Percentiles rank a stretch among this genome's conserved stretches.
These are phyloP conservation scores for Orthosia incerta DNA, from an alignment of 2,888 invertebrate species.

Conservation along the genomic window DNA sequence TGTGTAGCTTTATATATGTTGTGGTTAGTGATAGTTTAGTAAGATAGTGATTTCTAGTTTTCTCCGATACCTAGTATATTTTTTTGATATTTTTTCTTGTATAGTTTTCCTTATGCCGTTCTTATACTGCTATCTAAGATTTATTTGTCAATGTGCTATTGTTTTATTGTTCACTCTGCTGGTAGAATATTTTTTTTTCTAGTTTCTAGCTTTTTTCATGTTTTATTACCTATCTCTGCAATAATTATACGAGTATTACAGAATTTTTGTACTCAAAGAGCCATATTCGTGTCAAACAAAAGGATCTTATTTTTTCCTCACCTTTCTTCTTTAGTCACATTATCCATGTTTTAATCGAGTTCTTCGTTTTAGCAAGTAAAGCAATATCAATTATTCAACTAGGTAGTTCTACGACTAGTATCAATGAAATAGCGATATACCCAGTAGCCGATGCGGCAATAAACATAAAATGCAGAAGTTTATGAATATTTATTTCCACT, in stretches of 20 bases:
- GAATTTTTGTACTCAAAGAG: not conserved
- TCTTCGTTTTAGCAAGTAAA: too few relatives aligned
- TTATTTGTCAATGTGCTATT: not conserved
- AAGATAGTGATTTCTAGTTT: slow-evolving; percentile 17
- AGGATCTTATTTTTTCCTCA: not conserved
- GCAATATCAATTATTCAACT: not conserved
- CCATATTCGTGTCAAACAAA: not conserved
- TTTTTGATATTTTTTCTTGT: not conserved
- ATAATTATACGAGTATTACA: not conserved
- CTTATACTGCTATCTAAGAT: not conserved
- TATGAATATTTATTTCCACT: slow-evolving; percentile 50
- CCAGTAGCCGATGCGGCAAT: slow-evolving; percentile 11
- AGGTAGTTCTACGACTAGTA: not conserved
- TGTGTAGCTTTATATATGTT: not conserved
- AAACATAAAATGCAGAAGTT: slow-evolving; percentile 33
- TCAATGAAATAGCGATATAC: slow-evolving; percentile 20
- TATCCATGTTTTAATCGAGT: too few relatives aligned
- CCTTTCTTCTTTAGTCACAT: not conserved
- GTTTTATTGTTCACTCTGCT: not conserved
- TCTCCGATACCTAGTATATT: not conserved
- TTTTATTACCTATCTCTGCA: too few relatives aligned
- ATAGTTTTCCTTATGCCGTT: not conserved
- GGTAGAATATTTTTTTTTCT: not conserved
- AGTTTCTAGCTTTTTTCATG: not conserved
- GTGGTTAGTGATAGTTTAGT: slow-evolving; percentile 20